These are phyloP conservation scores for Otus scops DNA, from an alignment of 2,797 vertebrate species.

Conservation along the genomic window DNA sequence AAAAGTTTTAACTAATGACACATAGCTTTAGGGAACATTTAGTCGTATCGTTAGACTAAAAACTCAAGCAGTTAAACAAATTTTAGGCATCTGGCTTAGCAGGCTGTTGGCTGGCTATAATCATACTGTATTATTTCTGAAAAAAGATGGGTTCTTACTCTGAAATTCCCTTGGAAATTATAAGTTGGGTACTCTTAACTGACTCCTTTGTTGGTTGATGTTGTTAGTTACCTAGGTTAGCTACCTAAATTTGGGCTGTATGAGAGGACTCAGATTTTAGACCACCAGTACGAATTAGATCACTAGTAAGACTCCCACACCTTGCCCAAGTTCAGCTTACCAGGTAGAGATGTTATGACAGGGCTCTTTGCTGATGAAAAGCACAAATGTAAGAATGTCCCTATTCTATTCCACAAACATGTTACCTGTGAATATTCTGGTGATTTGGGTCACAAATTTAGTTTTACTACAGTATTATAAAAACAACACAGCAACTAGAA, in stretches of 20 bases:
- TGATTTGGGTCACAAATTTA: not conserved
- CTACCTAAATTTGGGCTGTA: not conserved
- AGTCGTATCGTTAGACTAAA: not conserved
- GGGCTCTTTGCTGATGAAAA: not conserved
- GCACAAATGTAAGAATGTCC: not conserved
- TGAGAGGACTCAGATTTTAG: not conserved
- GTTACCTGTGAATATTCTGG: not conserved
- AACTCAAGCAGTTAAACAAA: not conserved
- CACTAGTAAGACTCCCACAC: not conserved
- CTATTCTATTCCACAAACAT: not conserved
- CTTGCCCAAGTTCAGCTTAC: not conserved
- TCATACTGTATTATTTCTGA: fast-evolving
- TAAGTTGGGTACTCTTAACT: not conserved
- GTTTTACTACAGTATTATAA: not conserved
- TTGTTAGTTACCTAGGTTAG: not conserved
- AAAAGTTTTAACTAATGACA: not conserved
- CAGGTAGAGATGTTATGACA: not conserved
- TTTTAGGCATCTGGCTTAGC: not conserved
- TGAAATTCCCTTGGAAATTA: not conserved
- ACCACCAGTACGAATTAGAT: not conserved
- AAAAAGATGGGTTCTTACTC: not conserved
- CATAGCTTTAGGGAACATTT: not conserved
- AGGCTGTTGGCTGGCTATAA: not conserved
- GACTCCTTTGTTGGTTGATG: not conserved
- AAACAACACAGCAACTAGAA: not conserved